A percentile compares a stretch with the other conserved stretches of the same genome.
phyloP scores from a whole-genome alignment of 2,113 vertebrate species.

The Phyllopteryx taeniolatus region DNA sequence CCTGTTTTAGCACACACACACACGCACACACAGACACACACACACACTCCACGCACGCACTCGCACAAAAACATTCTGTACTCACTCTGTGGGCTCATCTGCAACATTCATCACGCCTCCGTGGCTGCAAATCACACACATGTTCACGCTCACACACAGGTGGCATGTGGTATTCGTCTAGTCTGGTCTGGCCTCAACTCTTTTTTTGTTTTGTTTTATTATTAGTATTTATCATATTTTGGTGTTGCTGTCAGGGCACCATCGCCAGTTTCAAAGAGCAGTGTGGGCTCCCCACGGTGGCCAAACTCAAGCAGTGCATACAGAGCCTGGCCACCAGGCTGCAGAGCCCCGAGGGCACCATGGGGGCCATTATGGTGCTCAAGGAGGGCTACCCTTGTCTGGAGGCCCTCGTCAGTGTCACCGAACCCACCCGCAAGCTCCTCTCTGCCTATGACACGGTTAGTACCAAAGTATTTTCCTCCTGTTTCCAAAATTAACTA shows the following conservation, averaged over 20 bases:
- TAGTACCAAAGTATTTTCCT: constrained; percentile 30
- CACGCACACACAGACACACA: constrained; percentile 1
- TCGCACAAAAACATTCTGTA: not conserved
- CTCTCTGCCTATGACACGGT: constrained; percentile 89
- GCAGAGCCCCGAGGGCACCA: constrained; percentile 76
- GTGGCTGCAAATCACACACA: constrained; percentile 8
- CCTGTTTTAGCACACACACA: constrained; percentile 3
- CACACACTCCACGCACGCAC: constrained; percentile 2
- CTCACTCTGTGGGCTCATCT: constrained; percentile 45
- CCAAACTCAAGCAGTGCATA: constrained; percentile 96
- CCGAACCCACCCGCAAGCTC: constrained; percentile 86
- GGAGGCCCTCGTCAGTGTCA: constrained; percentile 78
- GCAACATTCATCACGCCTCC: constrained; percentile 35
- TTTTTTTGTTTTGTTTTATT: not conserved
- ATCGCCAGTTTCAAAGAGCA: constrained; percentile 90
- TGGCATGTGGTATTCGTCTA: constrained; percentile 29
- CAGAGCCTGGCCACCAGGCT: constrained; percentile 86
- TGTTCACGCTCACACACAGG: constrained; percentile 28
- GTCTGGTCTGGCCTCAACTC: constrained; percentile 5
- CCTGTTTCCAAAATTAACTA: not conserved
- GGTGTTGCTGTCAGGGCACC: constrained; percentile 75
- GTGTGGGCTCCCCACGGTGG: constrained; percentile 92
- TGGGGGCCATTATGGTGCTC: constrained; percentile 81
- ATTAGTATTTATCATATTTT: not conserved
- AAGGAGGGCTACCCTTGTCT: constrained; percentile 87